A percentile compares a stretch with the other conserved stretches of the same genome.
Evolutionary conservation across 1,140 invertebrate genomes (phyloP).

Genomic region (Mya arenaria): DNA sequence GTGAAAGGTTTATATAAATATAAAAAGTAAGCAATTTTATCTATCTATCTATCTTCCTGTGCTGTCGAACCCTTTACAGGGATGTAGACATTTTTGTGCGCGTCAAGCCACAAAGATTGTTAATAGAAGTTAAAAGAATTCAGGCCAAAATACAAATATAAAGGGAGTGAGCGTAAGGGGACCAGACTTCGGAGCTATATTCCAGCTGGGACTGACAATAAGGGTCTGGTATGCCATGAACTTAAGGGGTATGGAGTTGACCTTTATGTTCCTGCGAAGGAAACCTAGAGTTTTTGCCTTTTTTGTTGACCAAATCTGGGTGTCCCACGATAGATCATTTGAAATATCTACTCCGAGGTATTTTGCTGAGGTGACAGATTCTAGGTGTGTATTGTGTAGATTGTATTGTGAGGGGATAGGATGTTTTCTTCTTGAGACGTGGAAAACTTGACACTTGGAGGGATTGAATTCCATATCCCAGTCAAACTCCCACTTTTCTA

Average conservation of each 20-base stretch:
- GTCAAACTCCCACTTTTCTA: conserved; percentile 14
- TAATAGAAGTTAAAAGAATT: too few species aligned
- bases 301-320: conserved; percentile 18
- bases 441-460: conserved; percentile 12
- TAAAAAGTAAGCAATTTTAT: too few species aligned
- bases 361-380: neutral
- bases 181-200: conserved; percentile 13
- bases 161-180: neutral
- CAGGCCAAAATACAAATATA: too few species aligned
- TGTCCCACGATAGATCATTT: neutral
- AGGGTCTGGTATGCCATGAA: neutral
- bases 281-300: conserved; percentile 25
- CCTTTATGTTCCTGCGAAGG: neutral
- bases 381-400: neutral
- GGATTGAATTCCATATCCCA: neutral
- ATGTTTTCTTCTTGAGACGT: conserved; percentile 15
- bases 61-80: too few species aligned
- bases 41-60: too few species aligned
- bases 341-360: conserved; percentile 39
- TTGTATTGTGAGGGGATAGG: neutral
- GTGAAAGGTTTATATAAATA: too few species aligned
- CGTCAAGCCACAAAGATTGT: too few species aligned
- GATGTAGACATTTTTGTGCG: too few species aligned
- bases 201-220: neutral
- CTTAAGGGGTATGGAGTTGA: neutral